Evolutionary conservation across 2,888 invertebrate genomes (phyloP).

Genomic region (Hoplodrina ambigua): DNA sequence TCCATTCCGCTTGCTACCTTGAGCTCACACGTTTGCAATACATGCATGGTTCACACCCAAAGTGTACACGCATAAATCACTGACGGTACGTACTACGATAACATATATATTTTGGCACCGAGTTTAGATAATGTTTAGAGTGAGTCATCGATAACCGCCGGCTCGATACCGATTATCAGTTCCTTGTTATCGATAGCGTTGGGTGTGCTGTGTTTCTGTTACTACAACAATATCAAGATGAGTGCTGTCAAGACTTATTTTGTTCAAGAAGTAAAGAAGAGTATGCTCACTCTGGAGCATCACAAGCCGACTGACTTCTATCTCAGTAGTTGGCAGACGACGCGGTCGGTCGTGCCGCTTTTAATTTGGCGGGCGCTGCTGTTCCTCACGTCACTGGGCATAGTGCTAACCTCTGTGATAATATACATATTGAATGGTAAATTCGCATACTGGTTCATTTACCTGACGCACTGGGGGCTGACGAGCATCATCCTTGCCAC

Average conservation of each 20-base stretch:
- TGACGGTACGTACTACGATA: constrained; percentile 44
- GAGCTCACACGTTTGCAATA: constrained; percentile 4
- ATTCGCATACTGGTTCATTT: constrained; percentile 86
- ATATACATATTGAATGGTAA: constrained; percentile 74
- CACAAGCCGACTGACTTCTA: constrained; percentile 82
- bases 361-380: constrained; percentile 80
- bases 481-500: constrained; percentile 76
- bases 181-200: constrained; percentile 63
- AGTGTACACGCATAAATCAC: constrained; percentile 19
- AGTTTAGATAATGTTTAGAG: constrained; percentile 64
- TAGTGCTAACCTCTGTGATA: constrained; percentile 77
- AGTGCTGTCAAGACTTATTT: constrained; percentile 81
- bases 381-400: constrained; percentile 77
- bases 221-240: constrained; percentile 72
- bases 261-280: constrained; percentile 75
- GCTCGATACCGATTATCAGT: constrained; percentile 63
- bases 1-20: not conserved
- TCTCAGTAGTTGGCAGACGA: constrained; percentile 84
- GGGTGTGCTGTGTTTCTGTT: constrained; percentile 59
- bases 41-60: constrained; percentile 23
- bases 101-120: constrained; percentile 69
- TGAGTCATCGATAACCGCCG: constrained; percentile 65
- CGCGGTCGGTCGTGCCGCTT: constrained; percentile 81
- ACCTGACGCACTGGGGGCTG: constrained; percentile 90
- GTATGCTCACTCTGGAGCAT: constrained; percentile 80